Conservation (phyloP, 2,797 vertebrate species). For the Spatula versicolor region DNA sequence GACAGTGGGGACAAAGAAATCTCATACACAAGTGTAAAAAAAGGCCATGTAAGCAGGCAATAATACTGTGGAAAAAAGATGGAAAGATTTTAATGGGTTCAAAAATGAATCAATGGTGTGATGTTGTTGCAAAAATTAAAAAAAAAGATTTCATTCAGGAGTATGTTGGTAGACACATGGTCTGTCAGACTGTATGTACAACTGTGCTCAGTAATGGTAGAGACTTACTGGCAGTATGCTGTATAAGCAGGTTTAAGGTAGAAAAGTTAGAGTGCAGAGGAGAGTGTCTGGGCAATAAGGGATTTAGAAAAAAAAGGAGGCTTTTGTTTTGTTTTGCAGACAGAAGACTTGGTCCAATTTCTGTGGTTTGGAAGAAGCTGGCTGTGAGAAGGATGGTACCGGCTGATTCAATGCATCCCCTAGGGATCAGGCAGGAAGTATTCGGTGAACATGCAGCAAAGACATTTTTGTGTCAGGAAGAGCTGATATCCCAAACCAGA, state of each 20-base stretch:
- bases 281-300: background rate
- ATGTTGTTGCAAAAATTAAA: background rate
- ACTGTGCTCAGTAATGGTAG: background rate
- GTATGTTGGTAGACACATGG: background rate
- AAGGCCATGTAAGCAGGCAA: background rate
- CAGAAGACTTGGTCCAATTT: background rate
- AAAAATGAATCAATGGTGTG: background rate
- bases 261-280: background rate
- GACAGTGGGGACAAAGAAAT: background rate
- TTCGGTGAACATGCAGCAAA: background rate
- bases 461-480: background rate
- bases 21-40: background rate
- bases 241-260: background rate
- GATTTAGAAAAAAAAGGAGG: background rate
- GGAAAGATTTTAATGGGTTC: background rate
- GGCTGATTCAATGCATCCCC: background rate
- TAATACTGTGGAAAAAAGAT: background rate
- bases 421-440: background rate
- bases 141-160: background rate
- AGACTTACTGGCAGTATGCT: background rate
- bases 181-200: background rate
- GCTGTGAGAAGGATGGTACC: background rate
- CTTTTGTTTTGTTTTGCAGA: background rate
- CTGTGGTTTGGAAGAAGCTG: background rate
- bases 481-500: background rate